Conservation (phyloP, 2,797 vertebrate genomes). For the Rhadinocentrus ornatus region DNA sequence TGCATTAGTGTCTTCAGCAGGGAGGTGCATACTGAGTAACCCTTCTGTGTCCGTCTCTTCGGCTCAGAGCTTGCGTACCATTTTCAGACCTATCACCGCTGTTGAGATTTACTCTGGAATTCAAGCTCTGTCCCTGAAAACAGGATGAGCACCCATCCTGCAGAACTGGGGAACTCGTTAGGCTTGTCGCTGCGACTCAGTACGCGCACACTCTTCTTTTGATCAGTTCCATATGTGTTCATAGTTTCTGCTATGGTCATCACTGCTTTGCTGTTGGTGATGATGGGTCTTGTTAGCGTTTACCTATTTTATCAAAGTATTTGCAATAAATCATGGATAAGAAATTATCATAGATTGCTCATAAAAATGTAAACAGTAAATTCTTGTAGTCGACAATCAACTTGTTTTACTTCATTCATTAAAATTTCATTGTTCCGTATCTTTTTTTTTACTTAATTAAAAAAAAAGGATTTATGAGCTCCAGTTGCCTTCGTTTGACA, state of each 20-base stretch:
- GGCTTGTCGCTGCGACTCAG: conserved; percentile 59
- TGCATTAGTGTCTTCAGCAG: conserved; percentile 81
- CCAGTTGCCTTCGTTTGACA: too few species aligned
- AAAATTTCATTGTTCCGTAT: neutral
- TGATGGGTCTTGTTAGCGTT: conserved; percentile 22
- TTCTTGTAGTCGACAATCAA: neutral
- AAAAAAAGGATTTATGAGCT: too few species aligned
- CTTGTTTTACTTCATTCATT: neutral
- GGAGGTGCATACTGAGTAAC: conserved; percentile 82
- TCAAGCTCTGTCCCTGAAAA: conserved; percentile 64
- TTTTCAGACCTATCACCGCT: conserved; percentile 73
- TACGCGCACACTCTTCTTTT: conserved; percentile 35
- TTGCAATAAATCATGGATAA: conserved; percentile 43
- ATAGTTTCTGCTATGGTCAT: conserved; percentile 31
- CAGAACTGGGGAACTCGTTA: conserved; percentile 78
- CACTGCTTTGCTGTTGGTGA: conserved; percentile 34
- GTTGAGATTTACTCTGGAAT: conserved; percentile 76
- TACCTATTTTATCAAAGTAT: conserved; percentile 17
- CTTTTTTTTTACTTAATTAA: neutral
- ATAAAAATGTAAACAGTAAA: conserved; percentile 28
- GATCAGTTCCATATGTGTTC: conserved; percentile 39
- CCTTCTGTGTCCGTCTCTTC: conserved; percentile 68
- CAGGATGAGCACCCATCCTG: conserved; percentile 66
- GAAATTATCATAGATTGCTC: conserved; percentile 13
- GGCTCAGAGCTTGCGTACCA: conserved; percentile 70